These are phyloP conservation scores for Molothrus ater DNA, from an alignment of 2,797 vertebrate genomes.

Conservation along the genomic window DNA sequence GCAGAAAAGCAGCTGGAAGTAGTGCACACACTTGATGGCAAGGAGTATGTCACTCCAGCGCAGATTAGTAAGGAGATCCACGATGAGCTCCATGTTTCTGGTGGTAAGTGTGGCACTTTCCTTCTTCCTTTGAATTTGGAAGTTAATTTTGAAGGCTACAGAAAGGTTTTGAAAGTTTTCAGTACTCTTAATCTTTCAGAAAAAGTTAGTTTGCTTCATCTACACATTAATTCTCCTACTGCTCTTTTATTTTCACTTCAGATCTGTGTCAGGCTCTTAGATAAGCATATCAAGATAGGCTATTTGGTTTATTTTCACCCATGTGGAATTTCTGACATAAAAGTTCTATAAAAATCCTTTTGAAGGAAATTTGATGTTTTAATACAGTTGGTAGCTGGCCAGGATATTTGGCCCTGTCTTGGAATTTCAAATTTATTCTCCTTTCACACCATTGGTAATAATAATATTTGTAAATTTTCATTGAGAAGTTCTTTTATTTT, in stretches of 20 bases:
- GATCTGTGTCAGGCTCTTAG: neutral
- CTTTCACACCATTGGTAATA: neutral
- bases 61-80: constrained; percentile 91
- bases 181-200: neutral
- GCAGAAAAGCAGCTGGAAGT: constrained; percentile 92
- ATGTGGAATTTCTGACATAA: neutral
- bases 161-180: neutral
- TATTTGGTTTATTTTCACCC: neutral
- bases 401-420: neutral
- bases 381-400: neutral
- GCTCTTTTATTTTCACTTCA: neutral
- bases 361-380: neutral
- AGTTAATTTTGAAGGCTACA: neutral
- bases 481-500: neutral
- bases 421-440: neutral
- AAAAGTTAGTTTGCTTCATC: neutral
- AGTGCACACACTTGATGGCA: constrained; percentile 94
- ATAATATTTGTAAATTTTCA: neutral
- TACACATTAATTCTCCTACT: neutral
- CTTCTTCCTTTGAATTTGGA: neutral
- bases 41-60: constrained; percentile 93
- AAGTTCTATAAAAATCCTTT: neutral
- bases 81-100: constrained; percentile 89
- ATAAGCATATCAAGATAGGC: neutral
- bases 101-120: constrained; percentile 78